These are phyloP conservation scores for Tetramorium alpestre DNA, from an alignment of 1,140 invertebrate genomes.

Conservation along the genomic window DNA sequence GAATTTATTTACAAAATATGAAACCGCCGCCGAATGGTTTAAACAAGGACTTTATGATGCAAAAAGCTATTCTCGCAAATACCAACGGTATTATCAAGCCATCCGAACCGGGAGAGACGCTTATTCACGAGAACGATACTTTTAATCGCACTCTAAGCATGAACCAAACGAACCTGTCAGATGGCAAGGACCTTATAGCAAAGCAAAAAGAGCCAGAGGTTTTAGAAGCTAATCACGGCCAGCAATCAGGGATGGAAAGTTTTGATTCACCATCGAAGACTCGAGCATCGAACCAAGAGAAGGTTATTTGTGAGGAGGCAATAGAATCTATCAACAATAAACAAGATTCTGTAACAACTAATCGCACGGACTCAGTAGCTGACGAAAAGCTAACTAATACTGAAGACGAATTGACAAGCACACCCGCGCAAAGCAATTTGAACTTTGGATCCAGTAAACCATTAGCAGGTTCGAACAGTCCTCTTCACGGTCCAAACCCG, in stretches of 20 bases:
- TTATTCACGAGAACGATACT: slow-evolving; percentile 41
- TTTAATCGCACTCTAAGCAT: slow-evolving; percentile 75
- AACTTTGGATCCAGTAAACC: slow-evolving; percentile 57
- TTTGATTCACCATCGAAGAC: slow-evolving; percentile 21
- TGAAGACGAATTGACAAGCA: slow-evolving; percentile 12
- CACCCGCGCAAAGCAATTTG: background rate
- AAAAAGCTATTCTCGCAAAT: slow-evolving; percentile 73
- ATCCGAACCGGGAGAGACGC: slow-evolving; percentile 46
- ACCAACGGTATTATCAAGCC: slow-evolving; percentile 78
- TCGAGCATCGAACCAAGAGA: background rate
- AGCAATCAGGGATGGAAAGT: background rate
- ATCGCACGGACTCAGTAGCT: background rate
- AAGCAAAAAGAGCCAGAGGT: slow-evolving; percentile 20
- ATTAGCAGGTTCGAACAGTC: slow-evolving; percentile 18
- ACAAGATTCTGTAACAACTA: background rate
- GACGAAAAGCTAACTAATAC: slow-evolving; percentile 7
- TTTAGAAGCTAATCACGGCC: background rate
- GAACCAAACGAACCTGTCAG: slow-evolving; percentile 78
- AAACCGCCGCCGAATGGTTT: slow-evolving; percentile 76
- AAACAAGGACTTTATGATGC: slow-evolving; percentile 77
- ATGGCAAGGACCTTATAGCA: slow-evolving; percentile 50
- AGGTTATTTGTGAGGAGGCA: slow-evolving; percentile 15
- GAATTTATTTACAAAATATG: slow-evolving; percentile 71
- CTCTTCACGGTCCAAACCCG: slow-evolving; percentile 53
- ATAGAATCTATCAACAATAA: background rate